Conservation (phyloP, 2,113 vertebrate species). For the Pangasianodon hypophthalmus region DNA sequence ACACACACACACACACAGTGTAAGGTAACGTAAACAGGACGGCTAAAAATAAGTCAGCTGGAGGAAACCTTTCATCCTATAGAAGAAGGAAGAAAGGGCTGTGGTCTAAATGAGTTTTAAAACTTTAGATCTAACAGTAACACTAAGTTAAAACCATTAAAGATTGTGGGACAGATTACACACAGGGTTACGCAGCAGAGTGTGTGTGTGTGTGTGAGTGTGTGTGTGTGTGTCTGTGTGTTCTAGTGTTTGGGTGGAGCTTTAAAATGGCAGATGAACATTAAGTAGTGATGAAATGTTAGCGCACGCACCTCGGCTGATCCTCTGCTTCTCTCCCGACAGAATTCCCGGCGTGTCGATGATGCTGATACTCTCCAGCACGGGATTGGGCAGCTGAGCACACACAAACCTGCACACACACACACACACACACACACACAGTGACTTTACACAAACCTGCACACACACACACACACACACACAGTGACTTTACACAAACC, state of each 20-base stretch:
- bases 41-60: constrained; percentile 51
- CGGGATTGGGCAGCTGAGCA: constrained; percentile 92
- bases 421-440: too few species aligned
- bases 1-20: background rate
- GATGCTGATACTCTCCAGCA: constrained; percentile 96
- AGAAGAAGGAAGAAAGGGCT: background rate
- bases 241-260: background rate
- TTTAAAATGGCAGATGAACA: background rate
- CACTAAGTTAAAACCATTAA: background rate
- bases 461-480: too few species aligned
- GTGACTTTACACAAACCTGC: too few species aligned
- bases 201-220: background rate
- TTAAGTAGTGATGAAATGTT: too few species aligned
- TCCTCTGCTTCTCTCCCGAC: constrained; percentile 96
- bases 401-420: constrained; percentile 84
- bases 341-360: constrained; percentile 97
- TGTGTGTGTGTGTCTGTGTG: background rate
- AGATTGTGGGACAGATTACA: background rate
- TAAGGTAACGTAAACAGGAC: constrained; percentile 50
- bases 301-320: constrained; percentile 84
- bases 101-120: background rate
- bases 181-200: background rate
- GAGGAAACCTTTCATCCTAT: background rate
- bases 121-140: background rate
- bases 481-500: too few species aligned